Evolutionary conservation across 2,888 invertebrate species (phyloP).

Genomic region (Cyrtodaria siliqua): DNA sequence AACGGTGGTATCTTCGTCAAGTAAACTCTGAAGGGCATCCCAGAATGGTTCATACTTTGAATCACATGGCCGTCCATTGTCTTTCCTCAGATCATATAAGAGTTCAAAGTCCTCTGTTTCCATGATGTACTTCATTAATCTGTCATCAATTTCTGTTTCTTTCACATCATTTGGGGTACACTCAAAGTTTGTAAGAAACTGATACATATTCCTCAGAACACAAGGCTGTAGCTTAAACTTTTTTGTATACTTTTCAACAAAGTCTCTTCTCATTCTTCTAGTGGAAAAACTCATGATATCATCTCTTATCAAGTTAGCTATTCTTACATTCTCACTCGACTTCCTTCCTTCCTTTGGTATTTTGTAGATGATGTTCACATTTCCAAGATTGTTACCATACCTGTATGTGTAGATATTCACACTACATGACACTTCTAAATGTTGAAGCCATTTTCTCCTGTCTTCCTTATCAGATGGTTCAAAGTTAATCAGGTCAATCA

Average conservation of each 20-base stretch:
- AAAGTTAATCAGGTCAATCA: conserved; percentile 6
- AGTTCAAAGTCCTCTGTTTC: no score
- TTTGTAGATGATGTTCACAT: conserved; percentile 7
- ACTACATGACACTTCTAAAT: neutral
- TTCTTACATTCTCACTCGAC: conserved; percentile 2
- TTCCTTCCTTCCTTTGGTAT: conserved; percentile 2
- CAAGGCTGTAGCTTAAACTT: conserved; percentile 6
- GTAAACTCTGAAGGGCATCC: no score
- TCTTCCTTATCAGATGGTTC: conserved; percentile 6
- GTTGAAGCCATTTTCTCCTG: neutral
- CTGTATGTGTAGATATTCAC: conserved; percentile 4
- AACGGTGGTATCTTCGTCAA: no score
- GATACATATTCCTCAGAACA: conserved; percentile 6
- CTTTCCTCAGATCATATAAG: no score
- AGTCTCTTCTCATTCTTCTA: conserved; percentile 12
- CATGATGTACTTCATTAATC: no score
- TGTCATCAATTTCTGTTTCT: no score
- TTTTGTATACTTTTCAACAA: conserved; percentile 4
- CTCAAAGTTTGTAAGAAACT: no score
- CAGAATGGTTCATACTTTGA: no score
- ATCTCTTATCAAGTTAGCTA: neutral
- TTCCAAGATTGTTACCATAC: neutral
- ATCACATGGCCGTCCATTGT: no score
- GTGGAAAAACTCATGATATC: conserved; percentile 3
- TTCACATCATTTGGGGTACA: no score